These are phyloP conservation scores for Phasianus colchicus DNA, from an alignment of 2,113 vertebrate species.

Conservation along the genomic window DNA sequence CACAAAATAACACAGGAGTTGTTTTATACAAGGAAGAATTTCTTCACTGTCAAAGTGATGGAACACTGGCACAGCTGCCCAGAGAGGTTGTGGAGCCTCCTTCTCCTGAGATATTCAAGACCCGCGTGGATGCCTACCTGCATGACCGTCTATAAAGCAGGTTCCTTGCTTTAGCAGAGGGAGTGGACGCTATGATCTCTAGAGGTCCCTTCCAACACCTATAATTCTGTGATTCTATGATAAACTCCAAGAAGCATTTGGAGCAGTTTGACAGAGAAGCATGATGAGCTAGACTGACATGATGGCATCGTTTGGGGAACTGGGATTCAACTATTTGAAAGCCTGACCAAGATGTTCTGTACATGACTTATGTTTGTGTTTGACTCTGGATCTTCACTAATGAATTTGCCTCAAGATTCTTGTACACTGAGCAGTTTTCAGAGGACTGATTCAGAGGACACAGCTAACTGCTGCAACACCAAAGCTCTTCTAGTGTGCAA, in stretches of 20 bases:
- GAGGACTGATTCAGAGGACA: not conserved
- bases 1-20: too few relatives aligned
- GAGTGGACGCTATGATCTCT: too few relatives aligned
- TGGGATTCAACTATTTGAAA: not conserved
- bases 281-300: not conserved
- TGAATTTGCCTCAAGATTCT: not conserved
- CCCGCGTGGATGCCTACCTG: too few relatives aligned
- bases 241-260: not conserved
- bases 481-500: not conserved
- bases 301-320: not conserved
- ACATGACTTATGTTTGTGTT: not conserved
- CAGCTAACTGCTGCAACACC: not conserved
- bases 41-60: too few relatives aligned
- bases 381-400: not conserved
- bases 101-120: too few relatives aligned
- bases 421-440: not conserved
- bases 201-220: too few relatives aligned
- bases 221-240: too few relatives aligned
- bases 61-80: too few relatives aligned
- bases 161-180: too few relatives aligned
- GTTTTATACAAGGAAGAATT: too few relatives aligned
- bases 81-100: too few relatives aligned
- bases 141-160: too few relatives aligned
- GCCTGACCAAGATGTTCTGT: not conserved
- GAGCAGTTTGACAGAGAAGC: not conserved